Percentiles rank a stretch among this genome's conserved stretches.
These are phyloP conservation scores for Zophobas atratus DNA, from an alignment of 1,140 invertebrate species.

Conservation along the genomic window DNA sequence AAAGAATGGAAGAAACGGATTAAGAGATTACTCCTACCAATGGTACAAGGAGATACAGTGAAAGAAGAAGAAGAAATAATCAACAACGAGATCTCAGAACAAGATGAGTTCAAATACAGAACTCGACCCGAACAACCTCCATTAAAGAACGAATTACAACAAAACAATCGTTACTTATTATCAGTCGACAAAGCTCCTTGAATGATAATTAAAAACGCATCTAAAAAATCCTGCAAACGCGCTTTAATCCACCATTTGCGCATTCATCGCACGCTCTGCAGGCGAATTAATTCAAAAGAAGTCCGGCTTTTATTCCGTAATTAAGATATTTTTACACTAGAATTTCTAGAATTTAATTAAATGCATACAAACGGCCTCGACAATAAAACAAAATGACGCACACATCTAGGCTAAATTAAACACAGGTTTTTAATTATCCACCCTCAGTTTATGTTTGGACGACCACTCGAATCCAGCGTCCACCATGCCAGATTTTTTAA, in stretches of 20 bases:
- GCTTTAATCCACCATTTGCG: constrained; percentile 23
- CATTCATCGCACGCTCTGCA: constrained; percentile 22
- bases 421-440: constrained; percentile 50
- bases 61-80: no score
- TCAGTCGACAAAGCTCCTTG: no score
- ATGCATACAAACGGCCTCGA: constrained; percentile 38
- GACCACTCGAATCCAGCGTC: constrained; percentile 20
- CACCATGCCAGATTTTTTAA: constrained; percentile 27
- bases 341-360: constrained; percentile 53
- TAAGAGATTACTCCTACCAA: no score
- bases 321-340: constrained; percentile 51
- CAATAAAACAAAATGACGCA: constrained; percentile 49
- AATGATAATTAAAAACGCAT: constrained; percentile 39
- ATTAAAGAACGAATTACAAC: no score
- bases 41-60: no score
- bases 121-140: no score
- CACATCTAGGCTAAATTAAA: constrained; percentile 46
- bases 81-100: no score
- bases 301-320: constrained; percentile 40
- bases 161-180: no score
- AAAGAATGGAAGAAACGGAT: no score
- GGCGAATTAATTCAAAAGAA: constrained; percentile 39
- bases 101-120: no score
- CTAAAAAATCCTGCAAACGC: constrained; percentile 19
- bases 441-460: constrained; percentile 46